phyloP scores from a whole-genome alignment of 2,888 invertebrate species.

The Brachyptera putata region DNA sequence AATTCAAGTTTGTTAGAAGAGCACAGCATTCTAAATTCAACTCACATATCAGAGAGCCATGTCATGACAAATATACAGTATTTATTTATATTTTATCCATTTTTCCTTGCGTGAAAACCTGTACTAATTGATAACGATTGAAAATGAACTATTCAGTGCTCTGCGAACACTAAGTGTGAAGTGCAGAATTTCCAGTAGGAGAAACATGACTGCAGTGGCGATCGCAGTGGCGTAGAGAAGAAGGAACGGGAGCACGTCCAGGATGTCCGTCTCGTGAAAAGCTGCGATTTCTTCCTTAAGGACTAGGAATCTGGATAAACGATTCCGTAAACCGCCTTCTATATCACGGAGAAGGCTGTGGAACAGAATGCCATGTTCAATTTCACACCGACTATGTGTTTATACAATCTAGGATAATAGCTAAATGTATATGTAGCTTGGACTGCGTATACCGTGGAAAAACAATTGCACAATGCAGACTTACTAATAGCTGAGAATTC shows the following conservation, averaged over 20 bases:
- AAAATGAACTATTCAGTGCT: too few species aligned
- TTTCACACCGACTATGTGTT: too few species aligned
- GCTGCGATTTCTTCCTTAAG: neutral
- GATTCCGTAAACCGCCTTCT: neutral
- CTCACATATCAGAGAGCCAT: too few species aligned
- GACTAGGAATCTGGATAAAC: neutral
- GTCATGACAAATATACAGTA: too few species aligned
- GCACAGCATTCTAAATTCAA: too few species aligned
- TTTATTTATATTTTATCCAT: too few species aligned
- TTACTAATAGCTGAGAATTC: neutral
- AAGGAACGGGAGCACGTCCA: neutral
- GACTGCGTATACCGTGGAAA: neutral
- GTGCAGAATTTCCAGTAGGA: neutral
- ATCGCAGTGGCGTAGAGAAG: neutral
- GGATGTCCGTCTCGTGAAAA: neutral
- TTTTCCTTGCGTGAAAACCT: too few species aligned
- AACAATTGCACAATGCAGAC: neutral
- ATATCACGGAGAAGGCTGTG: neutral
- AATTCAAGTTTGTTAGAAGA: too few species aligned
- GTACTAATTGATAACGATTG: too few species aligned
- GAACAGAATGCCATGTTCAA: neutral
- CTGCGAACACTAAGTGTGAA: too few species aligned
- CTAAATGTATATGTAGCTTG: too few species aligned
- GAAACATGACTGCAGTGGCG: neutral
- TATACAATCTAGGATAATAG: too few species aligned